Base-by-base conservation (phyloP, 2,113 vertebrate species). In the Coregonus clupeaformis region DNA sequence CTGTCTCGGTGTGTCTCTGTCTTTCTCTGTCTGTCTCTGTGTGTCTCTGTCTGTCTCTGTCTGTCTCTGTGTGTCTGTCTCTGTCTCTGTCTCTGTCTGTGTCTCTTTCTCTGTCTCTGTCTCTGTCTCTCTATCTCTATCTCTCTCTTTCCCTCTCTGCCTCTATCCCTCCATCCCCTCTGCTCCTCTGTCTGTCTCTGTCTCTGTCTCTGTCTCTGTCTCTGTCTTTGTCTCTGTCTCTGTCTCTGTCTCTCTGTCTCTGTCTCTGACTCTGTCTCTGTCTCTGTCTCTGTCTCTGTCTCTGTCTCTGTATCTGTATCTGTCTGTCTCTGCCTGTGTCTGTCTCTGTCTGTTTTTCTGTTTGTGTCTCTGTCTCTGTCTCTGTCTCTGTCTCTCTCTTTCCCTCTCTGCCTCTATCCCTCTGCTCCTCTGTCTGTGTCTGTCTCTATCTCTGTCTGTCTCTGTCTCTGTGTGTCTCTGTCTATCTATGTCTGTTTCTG, bases 321-420 rank as follows among this genome's bases (percentile, higher is more conserved):
- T 52, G 49, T 27, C 9, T 52, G 49, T 57, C n/a, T n/a, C 72
- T 79, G 69, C 69, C 83, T 85, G 76, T 36, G 6, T 36, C 6
- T 36, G 7, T 42, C 36, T 42, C 36, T 42, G 7, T 42, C 36
- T 36, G 6, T 42, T 1, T 42, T 0, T 36, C 32, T 27, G 27
- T 27, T 2, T 27, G 27, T 27, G 1, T 27, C 27, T 27, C 32
- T 32, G 32, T 32, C 32, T 32, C 5, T 32, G 5, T 32, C 1
- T 32, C 32, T 32, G 32, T 32, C 32, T 7, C 5, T 7, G 5
- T 7, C 0, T 32, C 5, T 6, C 1, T 32, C 32, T 6, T n/a
- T n/a, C n/a, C n/a, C n/a, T n/a, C n/a, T n/a, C 5, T 32, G 5
- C 1, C 5, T 32, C 71, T 71, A 30, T 69, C 73, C 64, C 6